Percentiles rank a stretch among this genome's conserved stretches.
These are phyloP conservation scores for Dissostichus mawsoni DNA, from an alignment of 2,113 vertebrate species.

Conservation along the genomic window DNA sequence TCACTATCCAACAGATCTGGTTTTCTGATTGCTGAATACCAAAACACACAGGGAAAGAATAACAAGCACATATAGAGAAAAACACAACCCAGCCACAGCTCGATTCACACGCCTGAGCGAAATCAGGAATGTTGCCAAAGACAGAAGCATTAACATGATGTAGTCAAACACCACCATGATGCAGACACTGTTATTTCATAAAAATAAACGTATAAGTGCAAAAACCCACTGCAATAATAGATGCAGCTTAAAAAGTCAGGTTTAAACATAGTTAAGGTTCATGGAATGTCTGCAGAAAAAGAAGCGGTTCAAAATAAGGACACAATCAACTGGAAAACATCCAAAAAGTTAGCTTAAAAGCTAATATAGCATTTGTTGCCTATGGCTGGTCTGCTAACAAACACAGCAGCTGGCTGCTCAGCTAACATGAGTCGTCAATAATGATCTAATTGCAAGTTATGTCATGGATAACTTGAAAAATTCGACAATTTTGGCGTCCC, in stretches of 20 bases:
- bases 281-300: not conserved
- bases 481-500: conserved; percentile 19
- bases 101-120: conserved; percentile 45
- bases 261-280: not conserved
- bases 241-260: not conserved
- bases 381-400: conserved; percentile 48
- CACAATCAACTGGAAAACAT: conserved; percentile 67
- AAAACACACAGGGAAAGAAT: not conserved
- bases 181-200: not conserved
- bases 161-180: conserved; percentile 36
- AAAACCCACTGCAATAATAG: not conserved
- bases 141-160: conserved; percentile 37
- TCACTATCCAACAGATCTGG: conserved; percentile 77
- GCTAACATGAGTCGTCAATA: conserved; percentile 43
- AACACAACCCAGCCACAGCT: conserved; percentile 36
- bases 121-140: conserved; percentile 43
- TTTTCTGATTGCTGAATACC: conserved; percentile 55
- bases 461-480: conserved; percentile 5
- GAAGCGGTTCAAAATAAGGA: conserved; percentile 40
- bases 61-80: conserved; percentile 39
- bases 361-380: conserved; percentile 67
- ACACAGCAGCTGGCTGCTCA: conserved; percentile 46
- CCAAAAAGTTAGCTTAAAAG: conserved; percentile 68
- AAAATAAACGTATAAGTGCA: not conserved
- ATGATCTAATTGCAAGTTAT: conserved; percentile 25